These are phyloP conservation scores for Sminthopsis crassicaudata DNA, from an alignment of 2,113 vertebrate genomes.

Conservation along the genomic window DNA sequence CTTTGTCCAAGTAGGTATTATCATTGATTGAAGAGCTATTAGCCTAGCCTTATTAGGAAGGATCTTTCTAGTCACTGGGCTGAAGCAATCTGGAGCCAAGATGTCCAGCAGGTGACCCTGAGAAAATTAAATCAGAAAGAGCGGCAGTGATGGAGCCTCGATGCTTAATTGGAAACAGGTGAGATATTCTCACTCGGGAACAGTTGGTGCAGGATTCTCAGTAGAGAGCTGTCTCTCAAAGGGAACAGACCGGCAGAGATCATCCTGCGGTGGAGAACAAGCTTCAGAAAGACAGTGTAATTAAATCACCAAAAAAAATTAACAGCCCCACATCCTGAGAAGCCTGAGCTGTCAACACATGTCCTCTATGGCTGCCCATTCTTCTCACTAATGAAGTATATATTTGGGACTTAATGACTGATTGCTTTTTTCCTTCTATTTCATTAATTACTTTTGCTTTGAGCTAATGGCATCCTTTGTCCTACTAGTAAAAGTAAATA, in stretches of 20 bases:
- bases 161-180: not conserved
- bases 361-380: not conserved
- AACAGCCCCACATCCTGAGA: not conserved
- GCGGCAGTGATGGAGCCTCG: not conserved
- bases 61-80: not conserved
- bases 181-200: not conserved
- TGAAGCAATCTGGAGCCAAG: not conserved
- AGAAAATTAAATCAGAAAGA: not conserved
- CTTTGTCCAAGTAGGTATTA: not conserved
- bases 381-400: not conserved
- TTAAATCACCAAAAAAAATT: not conserved
- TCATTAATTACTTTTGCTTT: not conserved
- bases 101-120: not conserved
- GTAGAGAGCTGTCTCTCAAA: not conserved
- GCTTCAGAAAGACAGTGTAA: not conserved
- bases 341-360: not conserved
- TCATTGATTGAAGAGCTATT: not conserved
- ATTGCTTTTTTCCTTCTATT: not conserved
- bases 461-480: not conserved
- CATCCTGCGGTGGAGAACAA: not conserved
- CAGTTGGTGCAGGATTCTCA: not conserved
- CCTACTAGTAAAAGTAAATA: not conserved
- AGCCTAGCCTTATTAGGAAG: not conserved
- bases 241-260: not conserved
- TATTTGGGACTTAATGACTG: not conserved